Conservation (phyloP, 2,113 vertebrate genomes). For the Falcunculus frontatus region DNA sequence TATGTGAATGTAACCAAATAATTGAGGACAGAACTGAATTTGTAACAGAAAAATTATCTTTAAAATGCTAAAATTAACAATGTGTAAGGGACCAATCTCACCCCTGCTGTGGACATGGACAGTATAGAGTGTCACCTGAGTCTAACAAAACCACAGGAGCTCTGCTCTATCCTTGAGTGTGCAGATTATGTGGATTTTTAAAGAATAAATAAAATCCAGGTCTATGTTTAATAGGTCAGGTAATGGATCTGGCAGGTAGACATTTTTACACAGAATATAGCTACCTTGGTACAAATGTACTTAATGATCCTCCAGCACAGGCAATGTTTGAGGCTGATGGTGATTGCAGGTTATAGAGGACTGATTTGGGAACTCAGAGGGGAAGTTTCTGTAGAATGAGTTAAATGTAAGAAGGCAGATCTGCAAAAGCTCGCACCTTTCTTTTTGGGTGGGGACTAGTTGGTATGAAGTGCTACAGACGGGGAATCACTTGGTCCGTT, state of each 20-base stretch:
- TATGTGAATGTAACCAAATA: not conserved
- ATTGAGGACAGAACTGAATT: not conserved
- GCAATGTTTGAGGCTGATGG: not conserved
- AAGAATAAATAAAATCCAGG: not conserved
- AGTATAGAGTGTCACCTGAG: not conserved
- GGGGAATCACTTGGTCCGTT: not conserved
- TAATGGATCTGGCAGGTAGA: not conserved
- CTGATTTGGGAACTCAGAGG: not conserved
- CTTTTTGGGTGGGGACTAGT: not conserved
- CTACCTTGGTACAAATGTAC: too few relatives aligned
- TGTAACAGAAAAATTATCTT: not conserved
- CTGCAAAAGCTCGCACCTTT: not conserved
- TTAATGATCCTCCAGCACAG: fast-evolving
- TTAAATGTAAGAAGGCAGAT: not conserved
- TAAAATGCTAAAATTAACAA: not conserved
- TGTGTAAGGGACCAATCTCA: not conserved
- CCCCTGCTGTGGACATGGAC: too few relatives aligned
- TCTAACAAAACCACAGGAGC: not conserved
- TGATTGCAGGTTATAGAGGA: not conserved
- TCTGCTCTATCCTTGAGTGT: not conserved
- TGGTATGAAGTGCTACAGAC: not conserved
- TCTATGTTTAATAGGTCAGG: not conserved
- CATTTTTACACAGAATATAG: not conserved
- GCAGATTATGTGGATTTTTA: not conserved
- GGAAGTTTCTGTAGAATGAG: not conserved